phyloP scores from a whole-genome alignment of 2,888 invertebrate genomes.

The Timandra comae region DNA sequence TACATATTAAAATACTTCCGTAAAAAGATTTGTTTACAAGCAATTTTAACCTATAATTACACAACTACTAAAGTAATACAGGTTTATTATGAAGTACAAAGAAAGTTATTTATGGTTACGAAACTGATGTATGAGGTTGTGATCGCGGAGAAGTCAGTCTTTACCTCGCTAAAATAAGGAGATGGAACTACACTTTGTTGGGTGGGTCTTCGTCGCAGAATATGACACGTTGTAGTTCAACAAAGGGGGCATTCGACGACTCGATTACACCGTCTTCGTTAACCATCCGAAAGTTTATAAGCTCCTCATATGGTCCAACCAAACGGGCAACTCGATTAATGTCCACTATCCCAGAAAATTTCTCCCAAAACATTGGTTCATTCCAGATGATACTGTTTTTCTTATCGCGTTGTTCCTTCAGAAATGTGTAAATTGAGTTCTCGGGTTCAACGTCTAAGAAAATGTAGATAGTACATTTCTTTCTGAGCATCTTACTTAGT shows the following conservation, averaged over 20 bases:
- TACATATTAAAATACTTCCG: constrained; percentile 47
- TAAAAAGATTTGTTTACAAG: constrained; percentile 46
- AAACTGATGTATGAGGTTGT: constrained; percentile 29
- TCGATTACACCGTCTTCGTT: too few species aligned
- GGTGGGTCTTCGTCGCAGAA: neutral
- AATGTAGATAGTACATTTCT: constrained; percentile 53
- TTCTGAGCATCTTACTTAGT: constrained; percentile 55
- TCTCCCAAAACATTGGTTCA: constrained; percentile 57
- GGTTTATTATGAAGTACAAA: constrained; percentile 8
- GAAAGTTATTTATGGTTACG: constrained; percentile 21
- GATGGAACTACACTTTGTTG: constrained; percentile 54
- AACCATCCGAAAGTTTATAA: constrained; percentile 3
- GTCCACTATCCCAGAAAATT: constrained; percentile 37
- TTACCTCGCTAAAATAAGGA: constrained; percentile 63
- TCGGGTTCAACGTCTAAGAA: constrained; percentile 60
- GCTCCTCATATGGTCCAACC: constrained; percentile 11
- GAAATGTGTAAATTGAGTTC: constrained; percentile 62
- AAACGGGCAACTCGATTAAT: constrained; percentile 10
- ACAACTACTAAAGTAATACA: constrained; percentile 22
- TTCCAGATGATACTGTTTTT: constrained; percentile 52
- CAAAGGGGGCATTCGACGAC: too few species aligned
- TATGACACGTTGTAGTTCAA: too few species aligned
- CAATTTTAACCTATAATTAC: constrained; percentile 30
- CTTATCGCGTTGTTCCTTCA: constrained; percentile 57
- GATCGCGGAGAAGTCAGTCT: constrained; percentile 67